Percentiles rank a stretch among this genome's conserved stretches.
Evolutionary conservation across 2,113 vertebrate genomes (phyloP).

Genomic region (Ellobius talpinus): DNA sequence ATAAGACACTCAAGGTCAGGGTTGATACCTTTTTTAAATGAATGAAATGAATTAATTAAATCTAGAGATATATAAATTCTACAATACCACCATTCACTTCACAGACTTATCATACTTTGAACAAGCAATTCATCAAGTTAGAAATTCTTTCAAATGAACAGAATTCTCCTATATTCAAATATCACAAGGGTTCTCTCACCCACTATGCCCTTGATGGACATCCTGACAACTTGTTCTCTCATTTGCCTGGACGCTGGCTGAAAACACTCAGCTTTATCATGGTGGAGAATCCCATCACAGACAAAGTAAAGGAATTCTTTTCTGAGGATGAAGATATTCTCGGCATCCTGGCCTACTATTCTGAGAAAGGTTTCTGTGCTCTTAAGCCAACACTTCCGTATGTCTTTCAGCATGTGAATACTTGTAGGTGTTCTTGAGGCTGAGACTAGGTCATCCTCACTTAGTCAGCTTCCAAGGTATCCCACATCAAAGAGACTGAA

Average conservation of each 20-base stretch:
- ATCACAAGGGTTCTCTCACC: neutral
- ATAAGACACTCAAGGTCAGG: conserved; percentile 75
- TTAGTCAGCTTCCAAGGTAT: neutral
- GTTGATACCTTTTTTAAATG: conserved; percentile 72
- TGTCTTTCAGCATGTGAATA: conserved; percentile 9
- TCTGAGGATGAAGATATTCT: neutral
- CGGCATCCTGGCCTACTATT: neutral
- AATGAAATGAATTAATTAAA: conserved; percentile 83
- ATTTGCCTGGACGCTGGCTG: neutral
- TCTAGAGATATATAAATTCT: conserved; percentile 67
- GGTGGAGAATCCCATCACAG: neutral
- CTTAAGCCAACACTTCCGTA: neutral
- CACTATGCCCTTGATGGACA: conserved; percentile 45
- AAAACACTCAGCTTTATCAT: neutral
- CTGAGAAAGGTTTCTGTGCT: neutral
- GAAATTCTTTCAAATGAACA: conserved; percentile 67
- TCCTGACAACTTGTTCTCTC: neutral
- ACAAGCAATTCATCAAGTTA: conserved; percentile 77
- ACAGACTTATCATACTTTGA: conserved; percentile 79
- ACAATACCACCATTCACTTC: conserved; percentile 65
- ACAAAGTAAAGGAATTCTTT: neutral
- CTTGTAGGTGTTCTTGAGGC: neutral
- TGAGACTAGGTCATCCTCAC: neutral
- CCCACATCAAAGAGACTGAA: conserved; percentile 5
- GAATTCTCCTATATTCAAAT: conserved; percentile 61